Conservation (phyloP, 2,797 vertebrate species). For the Adelosebastes latens region DNA sequence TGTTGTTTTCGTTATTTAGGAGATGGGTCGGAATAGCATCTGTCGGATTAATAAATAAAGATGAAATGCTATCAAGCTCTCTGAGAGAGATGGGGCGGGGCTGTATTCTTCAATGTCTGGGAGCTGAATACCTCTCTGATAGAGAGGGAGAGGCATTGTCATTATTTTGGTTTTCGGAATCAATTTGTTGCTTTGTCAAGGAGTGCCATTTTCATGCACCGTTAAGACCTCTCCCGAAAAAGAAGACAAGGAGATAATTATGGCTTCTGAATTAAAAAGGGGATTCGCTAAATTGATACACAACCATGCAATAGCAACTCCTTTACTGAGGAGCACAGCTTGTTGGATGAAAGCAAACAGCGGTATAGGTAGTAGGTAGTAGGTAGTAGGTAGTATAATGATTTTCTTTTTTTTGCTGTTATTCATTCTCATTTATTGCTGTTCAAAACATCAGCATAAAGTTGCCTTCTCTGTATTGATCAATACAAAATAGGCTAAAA, state of each 20-base stretch:
- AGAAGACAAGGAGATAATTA: neutral
- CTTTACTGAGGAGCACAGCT: slow-evolving; percentile 6
- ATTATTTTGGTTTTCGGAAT: slow-evolving; percentile 41
- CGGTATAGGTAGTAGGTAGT: neutral
- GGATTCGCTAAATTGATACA: slow-evolving; percentile 12
- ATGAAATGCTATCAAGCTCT: slow-evolving; percentile 56
- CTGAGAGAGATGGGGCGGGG: slow-evolving; percentile 25
- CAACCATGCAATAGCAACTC: slow-evolving; percentile 9
- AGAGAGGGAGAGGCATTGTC: slow-evolving; percentile 21
- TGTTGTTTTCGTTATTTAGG: slow-evolving; percentile 46
- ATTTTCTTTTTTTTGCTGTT: slow-evolving; percentile 1
- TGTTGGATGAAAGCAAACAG: neutral
- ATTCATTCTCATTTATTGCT: slow-evolving; percentile 19
- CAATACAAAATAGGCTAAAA: slow-evolving; percentile 31
- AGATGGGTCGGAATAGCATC: slow-evolving; percentile 47
- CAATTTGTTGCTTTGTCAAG: slow-evolving; percentile 34
- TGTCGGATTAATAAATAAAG: slow-evolving; percentile 64
- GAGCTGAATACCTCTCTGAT: slow-evolving; percentile 34
- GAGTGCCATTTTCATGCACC: slow-evolving; percentile 16
- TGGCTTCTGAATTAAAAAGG: neutral
- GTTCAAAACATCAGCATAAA: slow-evolving; percentile 10
- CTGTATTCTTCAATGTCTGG: slow-evolving; percentile 38
- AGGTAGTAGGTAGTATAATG: neutral
- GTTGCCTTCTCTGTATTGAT: slow-evolving; percentile 48
- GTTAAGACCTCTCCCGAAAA: slow-evolving; percentile 19